A percentile compares a stretch with the other conserved stretches of the same genome.
These are phyloP conservation scores for Pluvialis apricaria DNA, from an alignment of 2,113 vertebrate species.

Conservation along the genomic window DNA sequence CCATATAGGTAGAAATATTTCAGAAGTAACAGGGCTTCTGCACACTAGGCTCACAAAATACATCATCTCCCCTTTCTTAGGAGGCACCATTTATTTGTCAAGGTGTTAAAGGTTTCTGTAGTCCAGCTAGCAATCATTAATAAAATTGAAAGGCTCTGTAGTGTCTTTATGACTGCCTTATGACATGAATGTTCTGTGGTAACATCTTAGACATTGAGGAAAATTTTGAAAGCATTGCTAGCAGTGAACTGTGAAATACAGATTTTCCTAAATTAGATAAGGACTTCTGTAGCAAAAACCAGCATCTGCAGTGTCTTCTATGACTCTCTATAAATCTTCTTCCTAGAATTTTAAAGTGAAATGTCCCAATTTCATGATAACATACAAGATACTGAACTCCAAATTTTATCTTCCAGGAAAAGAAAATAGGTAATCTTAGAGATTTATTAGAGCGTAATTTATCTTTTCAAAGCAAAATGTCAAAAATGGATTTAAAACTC, in stretches of 20 bases:
- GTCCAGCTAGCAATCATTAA: neutral
- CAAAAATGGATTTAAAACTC: neutral
- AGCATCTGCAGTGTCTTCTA: neutral
- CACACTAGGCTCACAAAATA: neutral
- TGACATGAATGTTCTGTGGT: neutral
- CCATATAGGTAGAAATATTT: neutral
- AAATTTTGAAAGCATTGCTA: neutral
- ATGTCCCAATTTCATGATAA: neutral
- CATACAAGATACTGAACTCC: neutral
- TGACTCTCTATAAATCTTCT: neutral
- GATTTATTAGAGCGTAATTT: neutral
- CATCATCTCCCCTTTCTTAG: neutral
- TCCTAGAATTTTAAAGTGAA: neutral
- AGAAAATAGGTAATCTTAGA: neutral
- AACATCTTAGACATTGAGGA: accelerated
- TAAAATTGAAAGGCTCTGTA: neutral
- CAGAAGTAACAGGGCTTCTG: neutral
- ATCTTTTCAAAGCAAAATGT: neutral
- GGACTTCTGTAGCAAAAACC: neutral
- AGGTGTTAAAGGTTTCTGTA: neutral
- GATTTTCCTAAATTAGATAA: neutral
- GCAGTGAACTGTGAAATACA: neutral
- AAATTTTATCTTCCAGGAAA: neutral
- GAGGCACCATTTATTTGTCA: neutral
- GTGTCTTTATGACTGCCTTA: neutral